phyloP scores from a whole-genome alignment of 2,797 vertebrate species.

The Triplophysa yarkandensis region DNA sequence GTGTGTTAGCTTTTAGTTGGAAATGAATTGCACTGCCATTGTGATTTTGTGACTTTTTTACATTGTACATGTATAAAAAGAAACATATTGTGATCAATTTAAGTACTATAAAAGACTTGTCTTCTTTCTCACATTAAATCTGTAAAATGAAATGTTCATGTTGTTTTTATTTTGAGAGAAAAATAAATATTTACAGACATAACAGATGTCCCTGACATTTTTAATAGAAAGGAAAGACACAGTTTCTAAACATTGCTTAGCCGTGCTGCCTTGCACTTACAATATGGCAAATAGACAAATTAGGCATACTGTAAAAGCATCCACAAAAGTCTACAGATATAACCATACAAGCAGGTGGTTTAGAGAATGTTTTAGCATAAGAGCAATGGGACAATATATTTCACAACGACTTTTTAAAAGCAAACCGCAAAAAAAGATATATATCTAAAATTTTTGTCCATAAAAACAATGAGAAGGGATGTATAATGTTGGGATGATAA shows the following conservation, averaged over 20 bases:
- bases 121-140: not conserved
- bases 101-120: not conserved
- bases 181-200: slow-evolving; percentile 26
- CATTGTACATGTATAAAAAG: not conserved
- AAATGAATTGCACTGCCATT: not conserved
- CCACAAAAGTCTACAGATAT: not conserved
- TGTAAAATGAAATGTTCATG: not conserved
- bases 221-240: not conserved
- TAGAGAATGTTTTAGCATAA: not conserved
- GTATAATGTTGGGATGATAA: not conserved
- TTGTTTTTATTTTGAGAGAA: slow-evolving; percentile 40
- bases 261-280: not conserved
- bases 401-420: not conserved
- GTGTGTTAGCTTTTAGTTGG: not conserved
- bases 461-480: not conserved
- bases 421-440: not conserved
- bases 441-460: no score
- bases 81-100: slow-evolving; percentile 7
- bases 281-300: slow-evolving; percentile 7
- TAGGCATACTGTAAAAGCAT: not conserved
- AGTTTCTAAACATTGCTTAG: slow-evolving; percentile 20
- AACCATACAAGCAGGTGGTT: not conserved
- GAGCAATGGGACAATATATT: not conserved
- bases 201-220: not conserved
- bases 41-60: not conserved